Evolutionary conservation across 1,140 invertebrate genomes (phyloP).

Genomic region (Ditylenchus dipsaci): DNA sequence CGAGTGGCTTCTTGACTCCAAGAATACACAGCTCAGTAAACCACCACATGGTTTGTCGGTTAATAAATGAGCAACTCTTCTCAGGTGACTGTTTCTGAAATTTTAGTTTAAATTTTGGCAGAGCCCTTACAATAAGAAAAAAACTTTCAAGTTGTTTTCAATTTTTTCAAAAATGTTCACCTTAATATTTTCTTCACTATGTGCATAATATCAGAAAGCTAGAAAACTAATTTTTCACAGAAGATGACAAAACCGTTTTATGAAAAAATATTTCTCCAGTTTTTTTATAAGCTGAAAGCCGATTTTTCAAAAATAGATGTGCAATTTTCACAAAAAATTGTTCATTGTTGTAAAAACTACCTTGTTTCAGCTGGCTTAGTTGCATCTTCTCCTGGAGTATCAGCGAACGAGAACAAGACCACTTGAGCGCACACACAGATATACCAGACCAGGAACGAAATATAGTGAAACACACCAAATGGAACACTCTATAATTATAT

Average conservation of each 20-base stretch:
- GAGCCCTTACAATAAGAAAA: neutral
- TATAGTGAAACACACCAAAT: conserved; percentile 27
- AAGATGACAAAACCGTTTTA: no score
- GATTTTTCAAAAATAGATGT: no score
- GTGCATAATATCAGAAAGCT: no score
- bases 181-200: neutral
- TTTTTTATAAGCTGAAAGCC: no score
- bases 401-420: conserved; percentile 40
- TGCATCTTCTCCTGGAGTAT: conserved; percentile 15
- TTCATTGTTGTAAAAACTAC: neutral
- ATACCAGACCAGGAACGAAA: conserved; percentile 46
- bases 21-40: conserved; percentile 49
- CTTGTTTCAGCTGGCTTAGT: neutral
- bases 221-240: no score
- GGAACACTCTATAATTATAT: neutral
- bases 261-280: no score
- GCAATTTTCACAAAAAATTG: neutral
- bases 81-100: conserved; percentile 44
- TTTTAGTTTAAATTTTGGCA: no score
- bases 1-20: conserved; percentile 46
- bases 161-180: no score
- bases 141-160: neutral
- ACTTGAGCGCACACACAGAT: conserved; percentile 31
- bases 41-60: conserved; percentile 54
- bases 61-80: conserved; percentile 49